phyloP scores from a whole-genome alignment of 1,140 invertebrate genomes.

The Cyrtorhinus lividipennis region DNA sequence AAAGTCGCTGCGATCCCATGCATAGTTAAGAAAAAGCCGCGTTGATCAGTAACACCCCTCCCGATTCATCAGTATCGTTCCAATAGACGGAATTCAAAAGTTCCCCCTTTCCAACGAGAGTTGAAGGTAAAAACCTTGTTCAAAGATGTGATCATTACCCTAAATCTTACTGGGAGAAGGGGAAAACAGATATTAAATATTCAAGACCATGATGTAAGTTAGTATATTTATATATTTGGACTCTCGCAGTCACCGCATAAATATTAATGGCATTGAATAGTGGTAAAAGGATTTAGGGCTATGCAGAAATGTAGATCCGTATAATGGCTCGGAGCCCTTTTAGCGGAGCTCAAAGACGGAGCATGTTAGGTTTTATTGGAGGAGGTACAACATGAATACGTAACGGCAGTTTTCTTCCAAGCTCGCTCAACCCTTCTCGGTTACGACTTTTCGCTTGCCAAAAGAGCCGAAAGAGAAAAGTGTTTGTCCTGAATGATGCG shows the following conservation, averaged over 20 bases:
- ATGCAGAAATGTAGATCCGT: neutral
- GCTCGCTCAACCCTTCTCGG: neutral
- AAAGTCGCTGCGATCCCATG: too few relatives aligned
- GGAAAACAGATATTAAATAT: neutral
- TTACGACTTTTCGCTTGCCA: too few relatives aligned
- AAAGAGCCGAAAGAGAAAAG: too few relatives aligned
- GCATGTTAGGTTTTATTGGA: neutral
- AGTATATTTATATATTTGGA: neutral
- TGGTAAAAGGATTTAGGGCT: neutral
- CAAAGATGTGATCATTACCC: neutral
- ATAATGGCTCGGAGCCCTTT: neutral
- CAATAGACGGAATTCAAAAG: neutral
- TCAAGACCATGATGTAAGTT: neutral
- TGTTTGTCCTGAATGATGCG: too few relatives aligned
- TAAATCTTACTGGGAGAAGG: neutral
- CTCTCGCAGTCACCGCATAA: neutral
- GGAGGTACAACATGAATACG: neutral
- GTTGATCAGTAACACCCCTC: too few relatives aligned
- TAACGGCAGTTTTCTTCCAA: neutral
- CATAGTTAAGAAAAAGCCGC: too few relatives aligned
- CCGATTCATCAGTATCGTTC: neutral
- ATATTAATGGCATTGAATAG: neutral
- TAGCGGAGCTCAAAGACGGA: neutral
- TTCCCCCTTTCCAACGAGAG: neutral
- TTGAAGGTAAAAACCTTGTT: neutral